A percentile compares a stretch with the other conserved stretches of the same genome.
Conservation (phyloP, 2,113 vertebrate species). For the Toxostoma redivivum region DNA sequence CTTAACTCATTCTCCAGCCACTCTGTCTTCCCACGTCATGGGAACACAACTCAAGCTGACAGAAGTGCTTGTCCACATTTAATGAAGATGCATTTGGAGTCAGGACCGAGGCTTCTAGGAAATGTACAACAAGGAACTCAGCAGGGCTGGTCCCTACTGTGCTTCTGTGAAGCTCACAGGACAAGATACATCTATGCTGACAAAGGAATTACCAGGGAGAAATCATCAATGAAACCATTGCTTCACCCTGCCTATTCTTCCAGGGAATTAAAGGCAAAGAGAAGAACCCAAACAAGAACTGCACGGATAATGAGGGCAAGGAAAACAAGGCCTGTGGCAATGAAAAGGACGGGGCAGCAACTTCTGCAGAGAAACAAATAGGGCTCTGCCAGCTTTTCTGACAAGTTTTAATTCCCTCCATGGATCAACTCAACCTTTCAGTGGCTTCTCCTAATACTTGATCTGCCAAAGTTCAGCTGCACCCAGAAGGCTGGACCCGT, state of each 20-base stretch:
- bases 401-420: neutral
- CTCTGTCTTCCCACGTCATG: neutral
- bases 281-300: neutral
- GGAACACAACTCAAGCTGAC: neutral
- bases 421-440: neutral
- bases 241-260: neutral
- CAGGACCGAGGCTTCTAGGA: neutral
- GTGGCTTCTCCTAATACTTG: neutral
- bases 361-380: neutral
- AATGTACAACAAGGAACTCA: neutral
- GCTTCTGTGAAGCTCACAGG: neutral
- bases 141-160: neutral
- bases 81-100: neutral
- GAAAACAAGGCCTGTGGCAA: neutral
- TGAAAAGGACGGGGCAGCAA: neutral
- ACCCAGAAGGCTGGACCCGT: fast-evolving
- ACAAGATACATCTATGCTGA: neutral
- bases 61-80: neutral
- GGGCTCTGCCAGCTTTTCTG: neutral
- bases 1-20: neutral
- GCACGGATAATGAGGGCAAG: neutral
- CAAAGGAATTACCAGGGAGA: neutral
- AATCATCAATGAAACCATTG: neutral
- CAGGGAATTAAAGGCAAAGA: neutral
- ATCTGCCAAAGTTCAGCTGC: neutral